Base-by-base conservation (phyloP, 2,888 invertebrate genomes). In the Lycia hirtaria region DNA sequence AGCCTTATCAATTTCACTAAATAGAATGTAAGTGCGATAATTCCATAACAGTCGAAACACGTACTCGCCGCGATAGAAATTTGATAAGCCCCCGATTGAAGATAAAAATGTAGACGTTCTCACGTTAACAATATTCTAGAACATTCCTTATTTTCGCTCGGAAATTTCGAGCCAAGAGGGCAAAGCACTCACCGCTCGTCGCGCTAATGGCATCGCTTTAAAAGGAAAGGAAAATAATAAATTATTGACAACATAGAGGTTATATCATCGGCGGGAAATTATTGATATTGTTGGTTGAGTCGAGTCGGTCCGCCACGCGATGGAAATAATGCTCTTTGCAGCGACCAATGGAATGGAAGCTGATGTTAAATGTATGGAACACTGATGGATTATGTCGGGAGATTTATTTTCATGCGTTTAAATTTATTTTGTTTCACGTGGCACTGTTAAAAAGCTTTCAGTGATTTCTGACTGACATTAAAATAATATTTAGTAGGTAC, bases 151-250 rank as follows among this genome's bases (percentile, higher is more conserved):
- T 73, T 80, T 74, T 68, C 69, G 72, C 78, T 73, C 67, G 73
- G 72, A 81, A 82, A 80, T 80, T 85, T 81, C 73, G 76, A 79
- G 78, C 76, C 75, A 65, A 68, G 73, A 72, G 72, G 66, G 73
- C 68, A 83, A 28, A 26, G 17, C 28, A 19, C 40, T 38, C 28
- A 15, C 83, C 85, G 83, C 87, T 85, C 84, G 78, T 64, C 78
- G 72, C 79, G 78, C 81, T 88, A 88, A 88, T 87, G 85, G 87
- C 81, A 63, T 77, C 81, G 78, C 80, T 86, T 87, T 85, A 78
- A 81, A 83, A 82, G 83, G 82, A 83, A 86, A 83, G 76, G 83
- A 87, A 87, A 85, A 87, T 86, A 87, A 88, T 87, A 85, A 85
- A 84, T 87, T 88, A 88, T 89, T 87, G 86, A 87, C 86, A 47